These are phyloP conservation scores for Hecatera dysodea DNA, from an alignment of 2,888 invertebrate species.

Conservation along the genomic window DNA sequence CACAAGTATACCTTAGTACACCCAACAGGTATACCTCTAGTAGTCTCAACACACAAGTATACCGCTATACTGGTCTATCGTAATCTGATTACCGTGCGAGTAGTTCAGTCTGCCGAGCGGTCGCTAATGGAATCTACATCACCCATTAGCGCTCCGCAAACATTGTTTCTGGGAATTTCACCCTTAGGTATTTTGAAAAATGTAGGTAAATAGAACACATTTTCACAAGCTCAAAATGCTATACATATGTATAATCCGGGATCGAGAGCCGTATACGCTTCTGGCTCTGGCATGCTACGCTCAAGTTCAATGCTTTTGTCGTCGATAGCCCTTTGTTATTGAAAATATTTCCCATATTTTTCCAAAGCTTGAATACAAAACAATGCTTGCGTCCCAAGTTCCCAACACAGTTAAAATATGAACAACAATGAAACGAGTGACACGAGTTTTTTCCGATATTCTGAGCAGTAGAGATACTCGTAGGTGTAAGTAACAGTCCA, in stretches of 20 bases:
- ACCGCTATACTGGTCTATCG: constrained; percentile 19
- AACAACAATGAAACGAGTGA: constrained; percentile 7
- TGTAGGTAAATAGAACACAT: not conserved
- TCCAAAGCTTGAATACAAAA: constrained; percentile 25
- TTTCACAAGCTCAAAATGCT: constrained; percentile 4
- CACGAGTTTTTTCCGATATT: constrained; percentile 15
- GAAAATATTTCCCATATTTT: constrained; percentile 38
- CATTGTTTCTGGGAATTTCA: constrained; percentile 34
- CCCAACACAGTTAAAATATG: constrained; percentile 25
- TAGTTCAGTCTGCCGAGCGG: constrained; percentile 32
- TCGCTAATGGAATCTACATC: constrained; percentile 54
- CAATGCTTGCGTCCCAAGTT: constrained; percentile 29
- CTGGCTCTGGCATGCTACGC: constrained; percentile 1
- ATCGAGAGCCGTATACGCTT: constrained; percentile 7
- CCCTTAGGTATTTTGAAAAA: constrained; percentile 31
- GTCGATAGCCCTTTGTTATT: constrained; percentile 40
- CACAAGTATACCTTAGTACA: constrained; percentile 22
- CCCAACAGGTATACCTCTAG: not conserved
- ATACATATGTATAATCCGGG: not conserved
- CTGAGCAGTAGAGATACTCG: not conserved
- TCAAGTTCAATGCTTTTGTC: constrained; percentile 52
- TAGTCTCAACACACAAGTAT: constrained; percentile 69
- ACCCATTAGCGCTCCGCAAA: constrained; percentile 33
- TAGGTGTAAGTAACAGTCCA: not conserved
- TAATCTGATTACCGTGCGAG: constrained; percentile 46